phyloP scores from a whole-genome alignment of 2,888 invertebrate species.

The Sphecodes monilicornis region DNA sequence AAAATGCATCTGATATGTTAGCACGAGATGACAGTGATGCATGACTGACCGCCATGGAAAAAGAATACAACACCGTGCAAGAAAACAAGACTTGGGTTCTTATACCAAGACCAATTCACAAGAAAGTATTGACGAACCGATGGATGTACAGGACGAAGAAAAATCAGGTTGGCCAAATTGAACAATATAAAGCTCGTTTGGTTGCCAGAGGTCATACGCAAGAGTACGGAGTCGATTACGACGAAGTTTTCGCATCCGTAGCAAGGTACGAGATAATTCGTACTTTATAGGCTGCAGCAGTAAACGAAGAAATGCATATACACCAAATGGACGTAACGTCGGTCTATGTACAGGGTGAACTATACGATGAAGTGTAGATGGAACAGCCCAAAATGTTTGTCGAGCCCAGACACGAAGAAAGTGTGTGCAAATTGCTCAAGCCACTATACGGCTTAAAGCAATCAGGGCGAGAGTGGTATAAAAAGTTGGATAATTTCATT shows the following conservation, averaged over 20 bases:
- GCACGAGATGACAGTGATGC: not conserved
- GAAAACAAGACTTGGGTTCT: not conserved
- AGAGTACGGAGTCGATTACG: not conserved
- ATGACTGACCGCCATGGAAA: not conserved
- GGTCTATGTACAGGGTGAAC: not conserved
- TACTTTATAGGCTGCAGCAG: not conserved
- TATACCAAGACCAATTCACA: constrained; percentile 2
- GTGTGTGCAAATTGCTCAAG: constrained; percentile 18
- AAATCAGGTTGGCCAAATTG: not conserved
- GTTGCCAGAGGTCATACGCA: not conserved
- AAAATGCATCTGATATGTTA: not conserved
- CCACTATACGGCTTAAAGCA: constrained; percentile 34
- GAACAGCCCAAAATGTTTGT: constrained; percentile 3
- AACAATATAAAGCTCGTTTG: not conserved
- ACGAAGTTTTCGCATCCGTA: too few relatives aligned
- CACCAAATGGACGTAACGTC: constrained; percentile 3
- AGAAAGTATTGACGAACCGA: not conserved
- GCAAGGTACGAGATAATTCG: not conserved
- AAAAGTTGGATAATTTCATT: not conserved
- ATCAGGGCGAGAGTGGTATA: constrained; percentile 30
- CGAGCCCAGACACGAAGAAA: not conserved
- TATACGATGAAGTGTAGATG: not conserved
- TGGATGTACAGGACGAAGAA: not conserved
- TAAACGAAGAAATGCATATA: constrained; percentile 9
- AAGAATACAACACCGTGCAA: not conserved